Evolutionary conservation across 2,888 invertebrate species (phyloP), one percentile per base, ranked within the genome.

Genomic region (Drosophila paracracens): DNA sequence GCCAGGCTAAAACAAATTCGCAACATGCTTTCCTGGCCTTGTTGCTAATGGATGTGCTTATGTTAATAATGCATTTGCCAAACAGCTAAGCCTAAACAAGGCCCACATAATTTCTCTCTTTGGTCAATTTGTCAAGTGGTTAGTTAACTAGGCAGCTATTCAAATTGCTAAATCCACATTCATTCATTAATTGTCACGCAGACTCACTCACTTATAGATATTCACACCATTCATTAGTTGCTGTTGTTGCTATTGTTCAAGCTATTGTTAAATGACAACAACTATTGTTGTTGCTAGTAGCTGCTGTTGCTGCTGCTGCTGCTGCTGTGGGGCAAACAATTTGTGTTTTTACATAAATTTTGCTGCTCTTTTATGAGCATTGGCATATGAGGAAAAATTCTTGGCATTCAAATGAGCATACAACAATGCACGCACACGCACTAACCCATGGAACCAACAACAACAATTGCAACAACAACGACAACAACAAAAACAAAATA

Each of bases 351-450:
- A 83, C 82, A 85, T 82, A 31, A 43, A 71, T 79, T 66, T 46
- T 58, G 25, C 33, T 50, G 31, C 70, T 65, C 59, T 59, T 70
- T 80, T 67, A 73, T 78, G 64, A 50, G 56, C 56, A 58, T 53
- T 46, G 53, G 62, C 52, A 64, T 56, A 60, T 63, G 56, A 66
- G 40, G 36, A 56, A 56, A 46, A 81, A 81, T 83, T 83, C 81
- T 74, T 76, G 74, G 70, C 81, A 88, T 81, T 81, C 78, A 88
- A 88, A 84, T 88, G 73, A 76, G 76, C 82, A 66, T 72, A 53
- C 51, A 74, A 70, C 74, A 78, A 78, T 80, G 81, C 89, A 88
- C 83, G 79, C 67, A 79, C 79, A 79, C 79, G 74, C 82, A 75
- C 38, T 57, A 62, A 40, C 40, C 50, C 59, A 50, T 65, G 70